Evolutionary conservation across 2,113 vertebrate species (phyloP).

Genomic region (Cephalopterus ornatus): DNA sequence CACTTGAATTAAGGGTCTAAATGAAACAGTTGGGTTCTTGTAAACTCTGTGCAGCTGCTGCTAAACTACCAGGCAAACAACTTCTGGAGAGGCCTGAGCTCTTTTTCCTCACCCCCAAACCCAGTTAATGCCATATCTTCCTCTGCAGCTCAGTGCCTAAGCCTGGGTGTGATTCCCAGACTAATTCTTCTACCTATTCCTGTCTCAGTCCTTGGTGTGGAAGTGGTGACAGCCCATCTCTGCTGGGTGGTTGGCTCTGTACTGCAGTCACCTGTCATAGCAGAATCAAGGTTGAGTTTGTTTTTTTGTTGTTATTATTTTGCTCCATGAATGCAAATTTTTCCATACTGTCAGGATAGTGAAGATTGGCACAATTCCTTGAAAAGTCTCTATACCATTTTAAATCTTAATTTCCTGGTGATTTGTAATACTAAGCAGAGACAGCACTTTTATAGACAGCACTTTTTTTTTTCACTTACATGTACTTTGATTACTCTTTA

Average conservation of each 20-base stretch:
- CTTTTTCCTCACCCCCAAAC: background rate
- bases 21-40: background rate
- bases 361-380: background rate
- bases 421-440: background rate
- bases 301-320: background rate
- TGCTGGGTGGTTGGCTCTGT: background rate
- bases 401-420: background rate
- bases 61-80: background rate
- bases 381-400: background rate
- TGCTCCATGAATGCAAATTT: background rate
- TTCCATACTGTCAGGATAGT: background rate
- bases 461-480: background rate
- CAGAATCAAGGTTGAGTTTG: background rate
- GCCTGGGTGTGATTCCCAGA: background rate
- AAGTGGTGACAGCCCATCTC: background rate
- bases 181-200: background rate
- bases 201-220: background rate
- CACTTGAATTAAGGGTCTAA: background rate
- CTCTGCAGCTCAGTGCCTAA: background rate
- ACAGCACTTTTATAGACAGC: background rate
- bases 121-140: background rate
- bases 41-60: background rate
- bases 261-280: background rate
- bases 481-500: conserved; percentile 38
- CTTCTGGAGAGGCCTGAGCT: background rate